Evolutionary conservation across 2,888 invertebrate genomes (phyloP), one percentile per base, ranked within the genome.

Genomic region (Euzetes globulus): DNA sequence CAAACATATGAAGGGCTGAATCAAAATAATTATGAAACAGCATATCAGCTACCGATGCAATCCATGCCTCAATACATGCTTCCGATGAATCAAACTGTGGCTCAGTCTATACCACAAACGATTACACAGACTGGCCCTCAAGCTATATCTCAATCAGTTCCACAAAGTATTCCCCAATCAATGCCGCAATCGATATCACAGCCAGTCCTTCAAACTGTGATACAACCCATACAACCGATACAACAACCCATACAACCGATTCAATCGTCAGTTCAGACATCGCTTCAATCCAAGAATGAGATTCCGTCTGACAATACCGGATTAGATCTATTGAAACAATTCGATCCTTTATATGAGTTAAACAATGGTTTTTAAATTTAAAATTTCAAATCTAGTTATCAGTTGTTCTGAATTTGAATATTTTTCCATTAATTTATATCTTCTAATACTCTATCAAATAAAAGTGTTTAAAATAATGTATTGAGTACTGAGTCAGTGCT

Each of bases 341-440:
- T 74, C 52, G 74, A 74, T 63, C 74, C 74, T 11, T 71, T 74
- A n/a, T 74, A 55, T 70, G 25, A 70, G 2, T 71, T 45, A 17
- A 65, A 55, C 22, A 60, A 68, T 41, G 68, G 45, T 11, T 25
- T 22, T 45, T 41, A 68, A 45, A 19, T 4, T 45, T n/a, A 22
- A 45, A 45, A n/a, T 33, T 15, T 29, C 22, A 55, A 55, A 25
- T 55, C 22, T 22, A 22, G 9, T 55, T 22, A 13, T 55, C 22
- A 22, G 22, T 25, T 6, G 19, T 55, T 55, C 9, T 22, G 22
- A 25, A 22, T 25, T 55, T 55, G 13, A 25, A 29, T 63, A 33
- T 17, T n/a, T 17, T 33, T 63, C 29, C 15, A 63, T 33, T 63
- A 25, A 29, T 63, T 58, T 58, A 58, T 58, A 58, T 15, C 11